phyloP scores from a whole-genome alignment of 2,888 invertebrate species.

The Sicus ferrugineus region DNA sequence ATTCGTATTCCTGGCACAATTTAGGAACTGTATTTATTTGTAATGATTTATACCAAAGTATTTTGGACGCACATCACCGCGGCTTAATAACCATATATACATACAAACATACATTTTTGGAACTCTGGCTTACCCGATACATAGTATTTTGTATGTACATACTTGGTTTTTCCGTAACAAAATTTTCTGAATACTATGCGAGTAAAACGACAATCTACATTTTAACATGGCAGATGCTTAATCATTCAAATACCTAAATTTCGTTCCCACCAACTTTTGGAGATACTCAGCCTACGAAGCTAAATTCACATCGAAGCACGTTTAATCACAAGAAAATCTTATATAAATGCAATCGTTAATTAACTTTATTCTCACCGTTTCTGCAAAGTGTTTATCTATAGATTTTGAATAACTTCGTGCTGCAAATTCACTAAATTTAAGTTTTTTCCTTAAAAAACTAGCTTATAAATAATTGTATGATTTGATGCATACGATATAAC shows the following conservation, averaged over 20 bases:
- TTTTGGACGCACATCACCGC: too few relatives aligned
- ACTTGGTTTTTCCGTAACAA: background rate
- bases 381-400: slow-evolving; percentile 62
- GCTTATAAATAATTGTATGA: slow-evolving; percentile 66
- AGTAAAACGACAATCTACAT: background rate
- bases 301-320: slow-evolving; percentile 17
- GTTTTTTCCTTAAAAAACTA: slow-evolving; percentile 65
- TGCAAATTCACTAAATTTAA: slow-evolving; percentile 64
- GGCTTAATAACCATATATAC: slow-evolving; percentile 38
- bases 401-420: slow-evolving; percentile 62
- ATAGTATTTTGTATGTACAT: slow-evolving; percentile 53
- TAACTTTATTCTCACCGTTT: slow-evolving; percentile 60
- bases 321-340: slow-evolving; percentile 21
- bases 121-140: slow-evolving; percentile 51
- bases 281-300: slow-evolving; percentile 20
- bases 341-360: slow-evolving; percentile 49
- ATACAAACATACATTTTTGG: slow-evolving; percentile 30
- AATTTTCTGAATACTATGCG: background rate
- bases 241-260: background rate
- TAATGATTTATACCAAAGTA: too few relatives aligned
- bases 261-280: background rate
- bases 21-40: too few relatives aligned
- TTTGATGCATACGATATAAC: slow-evolving; percentile 65
- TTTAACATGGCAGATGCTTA: background rate
- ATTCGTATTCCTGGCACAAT: too few relatives aligned